Evolutionary conservation across 2,888 invertebrate species (phyloP).

Genomic region (Drosophila barbarae): DNA sequence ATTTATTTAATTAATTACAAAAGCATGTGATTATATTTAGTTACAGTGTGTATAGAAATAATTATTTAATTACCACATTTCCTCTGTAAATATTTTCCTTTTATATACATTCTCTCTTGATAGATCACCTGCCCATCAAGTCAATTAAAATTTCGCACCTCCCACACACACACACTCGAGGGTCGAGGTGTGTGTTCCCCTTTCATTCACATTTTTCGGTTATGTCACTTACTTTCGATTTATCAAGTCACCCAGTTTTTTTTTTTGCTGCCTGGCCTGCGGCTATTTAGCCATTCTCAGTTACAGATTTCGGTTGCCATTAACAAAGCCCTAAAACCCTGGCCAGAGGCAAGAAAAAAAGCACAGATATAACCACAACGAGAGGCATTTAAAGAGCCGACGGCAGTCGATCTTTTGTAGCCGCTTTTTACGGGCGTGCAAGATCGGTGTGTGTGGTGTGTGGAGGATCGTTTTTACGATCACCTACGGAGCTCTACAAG

Average conservation of each 20-base stretch:
- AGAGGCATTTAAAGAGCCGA: conserved; percentile 57
- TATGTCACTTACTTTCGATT: conserved; percentile 44
- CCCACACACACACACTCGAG: conserved; percentile 6
- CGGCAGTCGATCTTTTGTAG: conserved; percentile 61
- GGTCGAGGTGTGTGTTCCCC: conserved; percentile 8
- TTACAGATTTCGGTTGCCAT: conserved; percentile 20
- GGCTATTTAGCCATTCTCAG: conserved; percentile 36
- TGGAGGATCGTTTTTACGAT: conserved; percentile 53
- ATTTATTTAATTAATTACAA: neutral
- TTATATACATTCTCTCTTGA: neutral
- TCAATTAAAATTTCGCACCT: conserved; percentile 19
- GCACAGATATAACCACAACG: conserved; percentile 36
- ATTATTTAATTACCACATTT: neutral
- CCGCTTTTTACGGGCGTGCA: conserved; percentile 69
- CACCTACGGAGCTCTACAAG: conserved; percentile 23
- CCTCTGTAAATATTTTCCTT: neutral
- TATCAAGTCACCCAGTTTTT: conserved; percentile 32
- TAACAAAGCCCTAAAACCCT: conserved; percentile 28
- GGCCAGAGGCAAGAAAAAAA: conserved; percentile 24
- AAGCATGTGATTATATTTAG: neutral
- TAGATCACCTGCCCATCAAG: conserved; percentile 21
- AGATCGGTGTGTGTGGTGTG: conserved; percentile 31
- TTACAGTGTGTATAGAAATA: too few species aligned
- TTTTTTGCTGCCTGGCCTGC: conserved; percentile 28
- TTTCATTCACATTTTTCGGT: conserved; percentile 30